Evolutionary conservation across 2,113 vertebrate species (phyloP).

Genomic region (Pseudopipra pipra): DNA sequence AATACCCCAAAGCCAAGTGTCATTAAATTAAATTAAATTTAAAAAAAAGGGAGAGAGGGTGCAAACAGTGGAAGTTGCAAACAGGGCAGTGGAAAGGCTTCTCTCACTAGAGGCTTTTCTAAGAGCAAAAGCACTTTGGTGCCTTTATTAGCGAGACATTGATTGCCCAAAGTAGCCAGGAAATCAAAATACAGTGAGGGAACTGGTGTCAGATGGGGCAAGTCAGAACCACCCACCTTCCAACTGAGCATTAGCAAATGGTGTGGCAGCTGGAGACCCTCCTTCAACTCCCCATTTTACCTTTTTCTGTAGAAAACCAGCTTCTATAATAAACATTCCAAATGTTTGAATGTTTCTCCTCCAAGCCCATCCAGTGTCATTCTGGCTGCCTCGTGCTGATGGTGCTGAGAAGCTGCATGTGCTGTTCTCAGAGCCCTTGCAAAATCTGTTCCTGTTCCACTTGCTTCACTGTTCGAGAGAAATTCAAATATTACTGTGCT

Average conservation of each 20-base stretch:
- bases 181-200: not conserved
- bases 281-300: fast-evolving
- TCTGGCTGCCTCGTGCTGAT: not conserved
- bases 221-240: not conserved
- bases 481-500: not conserved
- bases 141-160: not conserved
- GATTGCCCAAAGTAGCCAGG: not conserved
- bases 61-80: not conserved
- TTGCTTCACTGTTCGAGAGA: not conserved
- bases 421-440: not conserved
- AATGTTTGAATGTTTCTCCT: not conserved
- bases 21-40: not conserved
- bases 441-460: not conserved
- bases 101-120: not conserved
- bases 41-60: not conserved
- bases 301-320: not conserved
- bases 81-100: not conserved
- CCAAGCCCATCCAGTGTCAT: not conserved
- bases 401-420: not conserved
- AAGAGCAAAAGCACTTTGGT: not conserved
- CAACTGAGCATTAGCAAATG: not conserved
- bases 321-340: not conserved
- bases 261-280: not conserved
- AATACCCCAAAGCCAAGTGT: not conserved
- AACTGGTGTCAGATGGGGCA: not conserved